phyloP scores from a whole-genome alignment of 2,113 vertebrate species.

The Bos javanicus region DNA sequence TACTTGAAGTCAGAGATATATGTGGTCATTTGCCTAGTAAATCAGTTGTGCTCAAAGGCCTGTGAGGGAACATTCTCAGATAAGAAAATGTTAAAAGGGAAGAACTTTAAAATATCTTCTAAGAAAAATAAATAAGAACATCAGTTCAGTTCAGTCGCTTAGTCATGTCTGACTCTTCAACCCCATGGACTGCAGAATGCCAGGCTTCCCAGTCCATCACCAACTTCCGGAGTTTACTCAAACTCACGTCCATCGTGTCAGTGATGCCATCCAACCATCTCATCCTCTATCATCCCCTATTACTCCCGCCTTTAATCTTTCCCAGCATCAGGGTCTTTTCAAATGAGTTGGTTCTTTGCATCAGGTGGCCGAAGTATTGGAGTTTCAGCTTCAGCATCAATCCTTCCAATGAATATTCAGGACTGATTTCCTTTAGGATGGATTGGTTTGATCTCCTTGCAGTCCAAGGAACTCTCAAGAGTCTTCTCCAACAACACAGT shows the following conservation, averaged over 20 bases:
- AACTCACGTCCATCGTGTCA: accelerated
- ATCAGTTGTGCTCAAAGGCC: neutral
- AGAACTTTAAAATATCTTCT: neutral
- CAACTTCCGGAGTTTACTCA: neutral
- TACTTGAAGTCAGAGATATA: neutral
- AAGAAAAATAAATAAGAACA: neutral
- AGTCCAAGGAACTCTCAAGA: neutral
- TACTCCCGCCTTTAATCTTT: neutral
- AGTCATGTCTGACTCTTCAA: neutral
- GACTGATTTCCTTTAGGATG: neutral
- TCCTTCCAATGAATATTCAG: neutral
- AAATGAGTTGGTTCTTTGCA: neutral
- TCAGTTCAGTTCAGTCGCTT: neutral
- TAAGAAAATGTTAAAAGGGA: neutral
- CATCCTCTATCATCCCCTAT: neutral
- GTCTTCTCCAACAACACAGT: neutral
- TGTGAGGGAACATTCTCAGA: neutral
- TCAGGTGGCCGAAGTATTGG: neutral
- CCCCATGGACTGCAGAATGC: neutral
- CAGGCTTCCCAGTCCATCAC: neutral
- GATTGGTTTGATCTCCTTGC: neutral
- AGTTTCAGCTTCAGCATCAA: neutral
- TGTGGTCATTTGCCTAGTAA: neutral
- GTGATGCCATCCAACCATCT: neutral
- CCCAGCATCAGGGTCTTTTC: neutral